These are phyloP conservation scores for Oreochromis grahami DNA, from an alignment of 2,797 vertebrate species.

Conservation along the genomic window DNA sequence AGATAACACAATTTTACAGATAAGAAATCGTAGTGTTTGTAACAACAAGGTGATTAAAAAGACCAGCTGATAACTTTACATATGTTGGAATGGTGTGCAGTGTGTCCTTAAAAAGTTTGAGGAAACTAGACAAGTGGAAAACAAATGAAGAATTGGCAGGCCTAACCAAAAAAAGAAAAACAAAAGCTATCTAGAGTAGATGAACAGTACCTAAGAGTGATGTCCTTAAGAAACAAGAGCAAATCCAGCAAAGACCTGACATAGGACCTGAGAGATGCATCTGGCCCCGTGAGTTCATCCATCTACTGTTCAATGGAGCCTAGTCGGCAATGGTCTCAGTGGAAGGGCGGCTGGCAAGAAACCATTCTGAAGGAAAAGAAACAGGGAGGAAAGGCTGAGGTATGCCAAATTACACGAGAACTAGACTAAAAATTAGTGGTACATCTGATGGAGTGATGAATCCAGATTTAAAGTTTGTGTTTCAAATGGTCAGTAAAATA, in stretches of 20 bases:
- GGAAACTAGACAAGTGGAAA: neutral
- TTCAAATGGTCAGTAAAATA: neutral
- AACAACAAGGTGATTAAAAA: neutral
- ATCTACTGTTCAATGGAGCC: neutral
- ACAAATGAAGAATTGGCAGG: neutral
- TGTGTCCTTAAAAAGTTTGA: neutral
- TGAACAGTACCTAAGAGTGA: neutral
- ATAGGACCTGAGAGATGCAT: neutral
- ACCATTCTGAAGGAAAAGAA: neutral
- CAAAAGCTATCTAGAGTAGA: neutral
- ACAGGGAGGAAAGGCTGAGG: neutral
- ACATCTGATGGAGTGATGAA: neutral
- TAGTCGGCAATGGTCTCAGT: neutral
- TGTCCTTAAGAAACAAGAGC: neutral
- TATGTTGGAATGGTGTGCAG: neutral
- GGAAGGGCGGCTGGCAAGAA: neutral
- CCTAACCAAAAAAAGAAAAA: too few relatives aligned
- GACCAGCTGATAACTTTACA: neutral
- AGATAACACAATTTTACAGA: neutral
- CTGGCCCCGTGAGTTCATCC: neutral
- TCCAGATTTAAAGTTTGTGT: neutral
- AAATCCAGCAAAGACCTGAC: neutral
- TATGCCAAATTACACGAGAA: neutral
- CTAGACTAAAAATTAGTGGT: neutral
- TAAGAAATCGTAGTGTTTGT: neutral